phyloP scores from a whole-genome alignment of 2,113 vertebrate species.

The Myanophis thanlyinensis region DNA sequence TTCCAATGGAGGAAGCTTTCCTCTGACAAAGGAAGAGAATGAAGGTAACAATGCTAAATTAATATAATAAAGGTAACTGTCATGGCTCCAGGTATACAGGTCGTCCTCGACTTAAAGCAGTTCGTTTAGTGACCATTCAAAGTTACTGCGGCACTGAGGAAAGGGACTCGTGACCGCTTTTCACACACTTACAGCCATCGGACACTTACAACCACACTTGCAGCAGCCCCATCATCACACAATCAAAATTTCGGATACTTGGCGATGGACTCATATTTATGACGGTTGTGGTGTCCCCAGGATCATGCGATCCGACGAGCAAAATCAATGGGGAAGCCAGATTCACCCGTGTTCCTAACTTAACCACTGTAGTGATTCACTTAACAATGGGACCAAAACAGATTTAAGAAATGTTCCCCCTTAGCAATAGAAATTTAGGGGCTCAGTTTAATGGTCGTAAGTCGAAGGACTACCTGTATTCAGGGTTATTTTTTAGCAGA shows the following conservation, averaged over 20 bases:
- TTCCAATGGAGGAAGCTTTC: slow-evolving; percentile 23
- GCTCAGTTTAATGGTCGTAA: not conserved
- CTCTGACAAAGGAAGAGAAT: slow-evolving; percentile 30
- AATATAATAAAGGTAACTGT: slow-evolving; percentile 8
- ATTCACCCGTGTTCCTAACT: not conserved
- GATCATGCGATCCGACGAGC: accelerated
- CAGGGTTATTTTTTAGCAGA: not conserved
- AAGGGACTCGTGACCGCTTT: not conserved
- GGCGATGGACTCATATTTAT: not conserved
- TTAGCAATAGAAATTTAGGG: not conserved
- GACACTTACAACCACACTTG: not conserved
- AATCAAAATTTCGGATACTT: not conserved
- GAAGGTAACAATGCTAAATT: slow-evolving; percentile 21
- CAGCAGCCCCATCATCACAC: accelerated
- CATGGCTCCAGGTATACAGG: not conserved
- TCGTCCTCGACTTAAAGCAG: not conserved
- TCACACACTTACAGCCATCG: not conserved
- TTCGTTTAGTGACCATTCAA: not conserved
- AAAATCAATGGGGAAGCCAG: not conserved
- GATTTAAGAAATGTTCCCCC: not conserved
- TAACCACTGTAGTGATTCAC: not conserved
- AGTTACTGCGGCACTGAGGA: not conserved
- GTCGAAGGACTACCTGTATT: not conserved
- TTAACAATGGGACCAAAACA: not conserved
- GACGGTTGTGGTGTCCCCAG: not conserved